Conservation (phyloP, 2,888 invertebrate genomes). For the Brassicogethes aeneus region DNA sequence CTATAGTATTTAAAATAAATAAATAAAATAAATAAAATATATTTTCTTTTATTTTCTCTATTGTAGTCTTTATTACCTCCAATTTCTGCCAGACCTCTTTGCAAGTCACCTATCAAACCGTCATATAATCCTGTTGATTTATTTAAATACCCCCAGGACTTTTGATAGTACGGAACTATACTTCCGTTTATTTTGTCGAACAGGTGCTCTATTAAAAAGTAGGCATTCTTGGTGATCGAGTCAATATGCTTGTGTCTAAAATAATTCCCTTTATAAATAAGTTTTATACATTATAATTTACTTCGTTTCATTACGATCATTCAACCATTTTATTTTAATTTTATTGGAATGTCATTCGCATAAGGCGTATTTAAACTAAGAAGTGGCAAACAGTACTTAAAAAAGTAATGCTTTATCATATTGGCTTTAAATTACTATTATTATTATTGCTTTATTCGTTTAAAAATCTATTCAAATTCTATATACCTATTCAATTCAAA, state of each 20-base stretch:
- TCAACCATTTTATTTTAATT: too few relatives aligned
- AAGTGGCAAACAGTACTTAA: too few relatives aligned
- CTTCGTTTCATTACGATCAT: too few relatives aligned
- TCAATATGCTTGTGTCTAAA: constrained; percentile 28
- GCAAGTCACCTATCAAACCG: constrained; percentile 51
- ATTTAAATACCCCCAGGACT: constrained; percentile 49
- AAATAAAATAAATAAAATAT: neutral
- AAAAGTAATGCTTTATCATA: too few relatives aligned
- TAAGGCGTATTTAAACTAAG: too few relatives aligned
- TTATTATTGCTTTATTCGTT: too few relatives aligned
- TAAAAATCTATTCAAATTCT: too few relatives aligned
- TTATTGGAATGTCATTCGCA: too few relatives aligned
- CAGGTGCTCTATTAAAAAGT: constrained; percentile 46
- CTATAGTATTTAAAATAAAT: neutral
- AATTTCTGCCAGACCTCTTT: constrained; percentile 46
- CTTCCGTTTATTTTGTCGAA: constrained; percentile 48
- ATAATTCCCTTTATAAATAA: constrained; percentile 22
- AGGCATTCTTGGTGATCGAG: constrained; percentile 49
- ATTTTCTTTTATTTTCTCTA: neutral
- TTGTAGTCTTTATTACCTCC: constrained; percentile 39
- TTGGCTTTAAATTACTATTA: too few relatives aligned
- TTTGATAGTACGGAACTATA: constrained; percentile 41
- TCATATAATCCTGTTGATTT: constrained; percentile 43
- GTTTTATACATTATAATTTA: neutral
- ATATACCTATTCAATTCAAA: too few relatives aligned